Conservation (phyloP, 2,113 vertebrate genomes). For the Indicator maculatus region DNA sequence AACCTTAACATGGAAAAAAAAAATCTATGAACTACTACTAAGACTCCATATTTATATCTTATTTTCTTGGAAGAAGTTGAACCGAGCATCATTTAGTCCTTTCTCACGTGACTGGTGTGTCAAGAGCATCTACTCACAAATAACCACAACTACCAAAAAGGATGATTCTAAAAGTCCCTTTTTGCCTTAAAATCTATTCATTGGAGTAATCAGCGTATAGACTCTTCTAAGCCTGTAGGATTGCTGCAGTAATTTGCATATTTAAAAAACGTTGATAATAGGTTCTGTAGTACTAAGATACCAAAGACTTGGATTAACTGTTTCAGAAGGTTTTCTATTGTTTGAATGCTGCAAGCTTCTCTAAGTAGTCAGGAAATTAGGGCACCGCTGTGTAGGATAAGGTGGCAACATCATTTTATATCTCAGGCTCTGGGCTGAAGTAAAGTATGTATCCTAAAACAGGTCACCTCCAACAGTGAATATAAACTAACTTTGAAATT, state of each 20-base stretch:
- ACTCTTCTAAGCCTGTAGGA: background rate
- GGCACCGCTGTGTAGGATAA: background rate
- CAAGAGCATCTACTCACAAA: background rate
- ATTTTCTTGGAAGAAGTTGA: background rate
- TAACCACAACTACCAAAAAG: background rate
- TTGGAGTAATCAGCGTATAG: background rate
- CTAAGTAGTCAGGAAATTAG: constrained; percentile 16
- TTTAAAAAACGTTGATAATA: background rate
- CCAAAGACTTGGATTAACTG: background rate
- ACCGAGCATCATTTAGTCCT: background rate
- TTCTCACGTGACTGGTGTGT: background rate
- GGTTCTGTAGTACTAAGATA: background rate
- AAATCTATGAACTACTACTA: background rate
- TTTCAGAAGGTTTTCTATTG: constrained; percentile 19
- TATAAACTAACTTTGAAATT: constrained; percentile 24
- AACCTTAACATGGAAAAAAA: background rate
- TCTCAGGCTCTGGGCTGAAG: background rate
- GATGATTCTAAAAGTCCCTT: background rate
- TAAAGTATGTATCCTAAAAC: background rate
- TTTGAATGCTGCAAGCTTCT: background rate
- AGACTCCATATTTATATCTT: background rate
- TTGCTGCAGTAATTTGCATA: constrained; percentile 24
- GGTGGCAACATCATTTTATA: background rate
- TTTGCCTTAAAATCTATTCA: background rate
- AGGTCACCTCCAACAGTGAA: constrained; percentile 27